Evolutionary conservation across 2,113 vertebrate species (phyloP).

Genomic region (Stomatorhinus ivindoensis): DNA sequence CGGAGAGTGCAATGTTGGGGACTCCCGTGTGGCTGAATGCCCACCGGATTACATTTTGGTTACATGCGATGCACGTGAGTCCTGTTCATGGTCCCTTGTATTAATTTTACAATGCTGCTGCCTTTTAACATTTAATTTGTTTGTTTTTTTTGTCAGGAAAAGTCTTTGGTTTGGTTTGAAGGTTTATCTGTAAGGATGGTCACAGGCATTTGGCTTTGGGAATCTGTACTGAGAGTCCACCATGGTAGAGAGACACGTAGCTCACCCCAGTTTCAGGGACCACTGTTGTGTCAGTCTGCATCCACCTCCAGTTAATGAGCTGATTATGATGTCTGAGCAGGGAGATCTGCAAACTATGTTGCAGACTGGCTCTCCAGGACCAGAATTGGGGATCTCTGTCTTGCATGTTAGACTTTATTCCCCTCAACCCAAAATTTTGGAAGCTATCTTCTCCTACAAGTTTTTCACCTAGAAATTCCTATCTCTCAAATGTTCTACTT

Average conservation of each 20-base stretch:
- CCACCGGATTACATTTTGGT: not conserved
- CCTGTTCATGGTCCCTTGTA: not conserved
- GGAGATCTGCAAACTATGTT: not conserved
- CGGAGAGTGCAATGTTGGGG: not conserved
- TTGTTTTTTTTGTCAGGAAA: not conserved
- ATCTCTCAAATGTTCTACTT: not conserved
- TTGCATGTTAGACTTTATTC: not conserved
- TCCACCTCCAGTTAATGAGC: not conserved
- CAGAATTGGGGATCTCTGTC: not conserved
- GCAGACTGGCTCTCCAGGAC: not conserved
- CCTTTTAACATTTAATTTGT: not conserved
- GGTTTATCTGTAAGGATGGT: not conserved
- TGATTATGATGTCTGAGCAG: not conserved
- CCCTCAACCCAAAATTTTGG: not conserved
- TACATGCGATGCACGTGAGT: not conserved
- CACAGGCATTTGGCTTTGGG: not conserved
- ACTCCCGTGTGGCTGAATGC: not conserved
- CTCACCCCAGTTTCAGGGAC: not conserved
- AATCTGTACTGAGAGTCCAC: not conserved
- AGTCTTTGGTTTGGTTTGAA: not conserved
- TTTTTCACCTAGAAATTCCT: not conserved
- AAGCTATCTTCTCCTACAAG: not conserved
- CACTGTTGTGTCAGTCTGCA: not conserved
- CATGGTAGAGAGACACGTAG: not conserved
- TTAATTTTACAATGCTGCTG: not conserved